phyloP scores from a whole-genome alignment of 2,113 vertebrate genomes.

The Cololabis saira region DNA sequence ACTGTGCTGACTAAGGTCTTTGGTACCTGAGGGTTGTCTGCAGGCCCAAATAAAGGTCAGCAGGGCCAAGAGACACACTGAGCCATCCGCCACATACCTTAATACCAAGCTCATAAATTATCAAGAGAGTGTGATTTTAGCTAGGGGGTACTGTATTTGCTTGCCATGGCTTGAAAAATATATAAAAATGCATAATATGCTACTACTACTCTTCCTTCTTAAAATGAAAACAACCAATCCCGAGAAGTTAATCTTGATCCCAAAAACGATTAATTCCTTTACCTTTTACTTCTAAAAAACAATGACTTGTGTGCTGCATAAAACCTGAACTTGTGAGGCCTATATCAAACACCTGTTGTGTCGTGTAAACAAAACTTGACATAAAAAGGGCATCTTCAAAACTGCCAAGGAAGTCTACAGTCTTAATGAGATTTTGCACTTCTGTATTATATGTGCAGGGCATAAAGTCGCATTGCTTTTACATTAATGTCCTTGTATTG shows the following conservation, averaged over 20 bases:
- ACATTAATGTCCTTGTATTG: background rate
- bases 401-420: background rate
- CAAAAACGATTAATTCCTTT: no score
- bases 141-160: background rate
- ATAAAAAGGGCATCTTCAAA: slow-evolving; percentile 5
- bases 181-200: slow-evolving; percentile 1
- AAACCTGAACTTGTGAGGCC: no score
- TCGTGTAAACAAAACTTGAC: slow-evolving; percentile 14
- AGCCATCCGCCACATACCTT: slow-evolving; percentile 53
- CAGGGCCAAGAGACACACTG: slow-evolving; percentile 51
- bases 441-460: background rate
- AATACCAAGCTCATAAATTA: slow-evolving; percentile 2
- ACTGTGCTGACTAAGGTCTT: slow-evolving; percentile 54
- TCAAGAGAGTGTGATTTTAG: background rate
- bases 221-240: no score
- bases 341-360: background rate
- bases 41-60: slow-evolving; percentile 60
- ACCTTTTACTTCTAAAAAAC: no score
- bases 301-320: no score
- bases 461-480: background rate
- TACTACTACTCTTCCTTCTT: background rate
- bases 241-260: no score
- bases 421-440: no score
- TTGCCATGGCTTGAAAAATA: background rate
- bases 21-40: slow-evolving; percentile 44